These are phyloP conservation scores for Tenthredo notha DNA, from an alignment of 2,888 invertebrate genomes.

Conservation along the genomic window DNA sequence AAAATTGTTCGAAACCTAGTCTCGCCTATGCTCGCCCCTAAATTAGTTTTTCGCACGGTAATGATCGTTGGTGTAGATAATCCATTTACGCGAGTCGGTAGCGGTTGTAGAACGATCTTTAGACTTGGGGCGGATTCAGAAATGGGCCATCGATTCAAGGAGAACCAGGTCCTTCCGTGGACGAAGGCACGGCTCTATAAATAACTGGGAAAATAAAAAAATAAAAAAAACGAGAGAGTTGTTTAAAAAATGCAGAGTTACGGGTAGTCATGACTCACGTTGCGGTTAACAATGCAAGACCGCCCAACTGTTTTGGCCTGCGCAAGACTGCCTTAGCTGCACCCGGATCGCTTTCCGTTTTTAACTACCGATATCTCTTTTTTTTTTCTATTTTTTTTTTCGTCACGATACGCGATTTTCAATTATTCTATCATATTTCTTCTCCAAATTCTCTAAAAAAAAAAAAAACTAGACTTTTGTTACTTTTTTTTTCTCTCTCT, in stretches of 20 bases:
- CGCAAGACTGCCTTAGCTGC: background rate
- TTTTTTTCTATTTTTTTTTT: background rate
- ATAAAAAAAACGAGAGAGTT: constrained; percentile 1
- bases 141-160: constrained; percentile 57
- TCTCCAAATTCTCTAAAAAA: background rate
- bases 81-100: background rate
- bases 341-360: background rate
- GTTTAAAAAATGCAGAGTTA: constrained; percentile 42
- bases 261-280: constrained; percentile 43
- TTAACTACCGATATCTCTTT: background rate
- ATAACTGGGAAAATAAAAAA: constrained; percentile 19
- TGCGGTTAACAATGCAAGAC: constrained; percentile 22
- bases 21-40: background rate
- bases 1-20: background rate
- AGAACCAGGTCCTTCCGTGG: constrained; percentile 57
- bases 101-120: constrained; percentile 20
- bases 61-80: background rate
- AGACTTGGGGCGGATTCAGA: constrained; percentile 50
- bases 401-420: background rate
- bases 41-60: background rate
- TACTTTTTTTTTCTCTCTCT: background rate
- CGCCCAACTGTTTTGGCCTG: constrained; percentile 9
- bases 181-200: constrained; percentile 41
- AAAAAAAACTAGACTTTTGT: background rate
- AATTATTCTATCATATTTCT: background rate